Evolutionary conservation across 2,113 vertebrate species (phyloP).

Genomic region (Mus spicilegus): DNA sequence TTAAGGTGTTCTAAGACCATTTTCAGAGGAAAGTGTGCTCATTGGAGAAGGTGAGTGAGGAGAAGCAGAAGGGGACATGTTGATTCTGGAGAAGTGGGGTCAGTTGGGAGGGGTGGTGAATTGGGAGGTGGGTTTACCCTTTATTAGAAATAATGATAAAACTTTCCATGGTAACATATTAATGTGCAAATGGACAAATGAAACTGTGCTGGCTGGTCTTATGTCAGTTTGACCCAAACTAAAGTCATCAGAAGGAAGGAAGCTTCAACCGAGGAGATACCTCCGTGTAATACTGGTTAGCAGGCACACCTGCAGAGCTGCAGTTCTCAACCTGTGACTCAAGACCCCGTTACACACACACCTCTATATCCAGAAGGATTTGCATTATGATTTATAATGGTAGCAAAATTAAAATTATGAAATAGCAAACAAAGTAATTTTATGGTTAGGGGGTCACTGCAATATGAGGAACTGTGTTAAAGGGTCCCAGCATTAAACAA

Average conservation of each 20-base stretch:
- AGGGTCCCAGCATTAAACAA: not conserved
- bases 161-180: not conserved
- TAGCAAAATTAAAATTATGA: not conserved
- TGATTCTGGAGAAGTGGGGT: not conserved
- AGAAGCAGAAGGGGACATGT: not conserved
- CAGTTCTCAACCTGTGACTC: not conserved
- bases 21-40: not conserved
- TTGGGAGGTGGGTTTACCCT: not conserved
- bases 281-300: not conserved
- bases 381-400: not conserved
- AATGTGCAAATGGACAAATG: slow-evolving; percentile 3
- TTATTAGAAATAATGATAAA: not conserved
- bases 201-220: not conserved
- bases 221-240: not conserved
- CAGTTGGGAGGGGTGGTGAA: not conserved
- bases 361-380: not conserved
- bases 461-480: not conserved
- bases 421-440: not conserved
- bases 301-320: not conserved
- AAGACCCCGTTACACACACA: not conserved
- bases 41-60: not conserved
- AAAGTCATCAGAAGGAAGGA: not conserved
- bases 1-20: not conserved
- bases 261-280: not conserved
- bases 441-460: not conserved